Percentiles rank a stretch among this genome's conserved stretches.
Evolutionary conservation across 2,797 vertebrate species (phyloP).

Genomic region (Dendrocincla tyrannina): DNA sequence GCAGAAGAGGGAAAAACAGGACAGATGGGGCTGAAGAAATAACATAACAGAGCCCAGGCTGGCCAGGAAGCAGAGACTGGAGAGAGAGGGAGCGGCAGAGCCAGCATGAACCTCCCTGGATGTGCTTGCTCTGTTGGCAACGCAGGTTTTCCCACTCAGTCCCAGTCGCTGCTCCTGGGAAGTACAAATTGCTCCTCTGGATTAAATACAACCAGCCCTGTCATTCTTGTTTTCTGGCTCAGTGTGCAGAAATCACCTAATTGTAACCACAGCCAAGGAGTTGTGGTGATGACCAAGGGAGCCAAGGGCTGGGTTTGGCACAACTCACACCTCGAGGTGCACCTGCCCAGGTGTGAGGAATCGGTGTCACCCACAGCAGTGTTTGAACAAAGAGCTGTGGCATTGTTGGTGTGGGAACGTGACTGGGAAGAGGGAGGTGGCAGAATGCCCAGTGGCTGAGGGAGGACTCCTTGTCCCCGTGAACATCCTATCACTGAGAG

Average conservation of each 20-base stretch:
- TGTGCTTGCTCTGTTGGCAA: fast-evolving
- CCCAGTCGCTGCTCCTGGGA: not conserved
- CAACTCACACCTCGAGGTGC: not conserved
- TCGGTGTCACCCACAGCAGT: fast-evolving
- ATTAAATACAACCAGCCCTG: too few relatives aligned
- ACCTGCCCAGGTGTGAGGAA: fast-evolving
- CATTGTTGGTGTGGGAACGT: not conserved
- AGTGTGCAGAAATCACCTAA: not conserved
- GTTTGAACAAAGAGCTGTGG: not conserved
- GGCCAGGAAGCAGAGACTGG: not conserved
- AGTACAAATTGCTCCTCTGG: not conserved
- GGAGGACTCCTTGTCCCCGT: not conserved
- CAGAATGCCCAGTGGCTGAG: not conserved
- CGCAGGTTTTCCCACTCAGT: not conserved
- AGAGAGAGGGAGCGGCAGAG: not conserved
- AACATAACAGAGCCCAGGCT: not conserved
- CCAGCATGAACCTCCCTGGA: not conserved
- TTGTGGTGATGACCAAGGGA: not conserved
- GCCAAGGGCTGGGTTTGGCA: not conserved
- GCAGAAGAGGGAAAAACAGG: fast-evolving
- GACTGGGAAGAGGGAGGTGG: not conserved
- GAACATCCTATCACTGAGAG: fast-evolving
- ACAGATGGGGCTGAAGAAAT: conserved; percentile 50
- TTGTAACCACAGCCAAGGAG: not conserved
- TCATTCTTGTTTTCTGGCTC: fast-evolving